These are phyloP conservation scores for Ormyrus pomaceus DNA, from an alignment of 2,888 invertebrate genomes.

Conservation along the genomic window DNA sequence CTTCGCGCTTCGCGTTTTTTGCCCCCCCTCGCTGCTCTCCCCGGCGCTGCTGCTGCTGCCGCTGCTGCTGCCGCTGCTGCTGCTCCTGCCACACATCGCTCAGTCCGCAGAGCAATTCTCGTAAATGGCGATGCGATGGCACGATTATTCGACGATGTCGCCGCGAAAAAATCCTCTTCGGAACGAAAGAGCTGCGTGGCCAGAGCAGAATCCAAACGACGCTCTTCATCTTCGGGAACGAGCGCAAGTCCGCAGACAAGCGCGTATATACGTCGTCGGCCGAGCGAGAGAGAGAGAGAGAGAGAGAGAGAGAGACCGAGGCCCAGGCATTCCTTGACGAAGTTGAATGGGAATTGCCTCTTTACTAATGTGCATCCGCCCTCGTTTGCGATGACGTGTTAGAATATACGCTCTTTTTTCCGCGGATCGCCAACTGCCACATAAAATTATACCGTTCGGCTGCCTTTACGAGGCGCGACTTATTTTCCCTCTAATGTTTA, in stretches of 20 bases:
- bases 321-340: conserved; percentile 49
- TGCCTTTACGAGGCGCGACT: conserved; percentile 17
- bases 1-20: conserved; percentile 20
- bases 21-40: neutral
- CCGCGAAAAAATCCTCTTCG: conserved; percentile 37
- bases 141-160: conserved; percentile 45
- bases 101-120: conserved; percentile 38
- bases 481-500: conserved; percentile 16
- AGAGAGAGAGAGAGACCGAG: neutral
- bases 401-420: conserved; percentile 37
- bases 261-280: neutral
- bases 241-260: conserved; percentile 25
- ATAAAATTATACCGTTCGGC: conserved; percentile 43
- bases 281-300: neutral
- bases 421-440: conserved; percentile 27
- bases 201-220: conserved; percentile 48
- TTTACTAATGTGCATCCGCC: conserved; percentile 50
- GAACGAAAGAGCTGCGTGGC: conserved; percentile 7
- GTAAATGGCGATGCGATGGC: conserved; percentile 45
- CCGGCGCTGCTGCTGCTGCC: neutral
- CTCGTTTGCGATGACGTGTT: conserved; percentile 50
- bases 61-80: no score
- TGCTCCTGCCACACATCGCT: neutral
- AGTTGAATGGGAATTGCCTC: conserved; percentile 53
- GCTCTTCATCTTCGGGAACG: conserved; percentile 55